These are phyloP conservation scores for Gymnoscopelus microlampas DNA, from an alignment of 2,797 vertebrate species.

Conservation along the genomic window DNA sequence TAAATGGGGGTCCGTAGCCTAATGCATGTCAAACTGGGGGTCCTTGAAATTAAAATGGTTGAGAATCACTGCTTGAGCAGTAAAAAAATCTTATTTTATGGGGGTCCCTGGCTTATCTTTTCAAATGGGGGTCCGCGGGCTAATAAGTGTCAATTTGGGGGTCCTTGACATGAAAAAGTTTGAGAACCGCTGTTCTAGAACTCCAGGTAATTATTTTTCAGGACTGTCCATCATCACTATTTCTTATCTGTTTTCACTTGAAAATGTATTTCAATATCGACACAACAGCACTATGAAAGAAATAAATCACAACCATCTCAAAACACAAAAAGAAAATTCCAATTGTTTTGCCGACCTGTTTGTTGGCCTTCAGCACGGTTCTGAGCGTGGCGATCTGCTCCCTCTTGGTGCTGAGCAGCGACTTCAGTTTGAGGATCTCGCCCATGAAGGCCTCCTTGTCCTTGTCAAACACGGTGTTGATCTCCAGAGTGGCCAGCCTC, in stretches of 20 bases:
- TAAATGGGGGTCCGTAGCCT: too few relatives aligned
- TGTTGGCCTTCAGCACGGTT: conserved; percentile 97
- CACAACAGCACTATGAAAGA: too few relatives aligned
- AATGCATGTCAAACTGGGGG: too few relatives aligned
- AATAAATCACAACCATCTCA: neutral
- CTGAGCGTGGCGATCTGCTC: conserved; percentile 98
- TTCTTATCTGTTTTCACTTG: conserved; percentile 1
- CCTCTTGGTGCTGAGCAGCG: conserved; percentile 96
- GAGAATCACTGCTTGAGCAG: too few relatives aligned
- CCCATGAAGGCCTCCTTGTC: conserved; percentile 95
- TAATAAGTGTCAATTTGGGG: too few relatives aligned
- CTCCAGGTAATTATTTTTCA: conserved; percentile 16
- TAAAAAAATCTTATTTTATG: too few relatives aligned
- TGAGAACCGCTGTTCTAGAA: too few relatives aligned
- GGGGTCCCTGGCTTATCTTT: too few relatives aligned
- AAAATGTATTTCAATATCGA: conserved; percentile 20
- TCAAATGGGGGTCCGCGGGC: too few relatives aligned
- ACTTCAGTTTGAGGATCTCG: conserved; percentile 97
- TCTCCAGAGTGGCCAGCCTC: conserved; percentile 90
- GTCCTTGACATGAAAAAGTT: too few relatives aligned
- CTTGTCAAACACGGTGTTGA: conserved; percentile 89
- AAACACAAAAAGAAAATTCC: conserved; percentile 8
- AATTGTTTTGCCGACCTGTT: conserved; percentile 85
- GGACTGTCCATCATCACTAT: neutral
- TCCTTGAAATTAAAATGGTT: too few relatives aligned